phyloP scores from a whole-genome alignment of 2,888 invertebrate genomes.

The Lordiphosa fenestrarum region DNA sequence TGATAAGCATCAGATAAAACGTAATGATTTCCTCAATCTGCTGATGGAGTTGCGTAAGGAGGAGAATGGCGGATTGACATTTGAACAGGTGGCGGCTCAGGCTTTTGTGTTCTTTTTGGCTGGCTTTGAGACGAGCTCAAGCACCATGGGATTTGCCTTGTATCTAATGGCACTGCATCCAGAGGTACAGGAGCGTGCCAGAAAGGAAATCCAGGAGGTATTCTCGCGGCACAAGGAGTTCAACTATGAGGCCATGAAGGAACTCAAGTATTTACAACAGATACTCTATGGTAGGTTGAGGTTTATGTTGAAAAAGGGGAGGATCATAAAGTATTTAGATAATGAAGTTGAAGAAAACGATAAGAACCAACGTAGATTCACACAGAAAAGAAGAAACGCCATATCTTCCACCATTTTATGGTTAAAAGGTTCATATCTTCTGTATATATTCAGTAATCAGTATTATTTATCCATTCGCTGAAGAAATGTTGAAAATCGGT shows the following conservation, averaged over 20 bases:
- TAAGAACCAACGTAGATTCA: too few species aligned
- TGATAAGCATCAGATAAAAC: conserved; percentile 71
- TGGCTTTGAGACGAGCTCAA: conserved; percentile 82
- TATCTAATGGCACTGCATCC: conserved; percentile 68
- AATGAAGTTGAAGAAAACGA: too few species aligned
- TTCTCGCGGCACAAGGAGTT: conserved; percentile 54
- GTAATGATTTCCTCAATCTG: conserved; percentile 82
- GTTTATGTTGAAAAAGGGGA: too few species aligned
- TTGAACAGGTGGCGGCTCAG: conserved; percentile 82
- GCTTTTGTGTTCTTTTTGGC: conserved; percentile 82
- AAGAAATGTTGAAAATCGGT: too few species aligned
- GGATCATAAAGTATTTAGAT: background rate
- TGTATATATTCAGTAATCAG: too few species aligned
- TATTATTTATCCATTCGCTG: too few species aligned
- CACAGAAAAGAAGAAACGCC: too few species aligned
- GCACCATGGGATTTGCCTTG: conserved; percentile 80
- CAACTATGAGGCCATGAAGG: conserved; percentile 65
- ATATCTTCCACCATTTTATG: too few species aligned
- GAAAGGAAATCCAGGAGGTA: conserved; percentile 62
- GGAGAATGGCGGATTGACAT: conserved; percentile 70
- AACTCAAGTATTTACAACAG: conserved; percentile 66
- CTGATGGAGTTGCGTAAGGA: conserved; percentile 80
- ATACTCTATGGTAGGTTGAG: conserved; percentile 61
- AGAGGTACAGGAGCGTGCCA: conserved; percentile 60
- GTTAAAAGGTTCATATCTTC: too few species aligned